These are phyloP conservation scores for Hormaphis cornu DNA, from an alignment of 1,140 invertebrate species.

Conservation along the genomic window DNA sequence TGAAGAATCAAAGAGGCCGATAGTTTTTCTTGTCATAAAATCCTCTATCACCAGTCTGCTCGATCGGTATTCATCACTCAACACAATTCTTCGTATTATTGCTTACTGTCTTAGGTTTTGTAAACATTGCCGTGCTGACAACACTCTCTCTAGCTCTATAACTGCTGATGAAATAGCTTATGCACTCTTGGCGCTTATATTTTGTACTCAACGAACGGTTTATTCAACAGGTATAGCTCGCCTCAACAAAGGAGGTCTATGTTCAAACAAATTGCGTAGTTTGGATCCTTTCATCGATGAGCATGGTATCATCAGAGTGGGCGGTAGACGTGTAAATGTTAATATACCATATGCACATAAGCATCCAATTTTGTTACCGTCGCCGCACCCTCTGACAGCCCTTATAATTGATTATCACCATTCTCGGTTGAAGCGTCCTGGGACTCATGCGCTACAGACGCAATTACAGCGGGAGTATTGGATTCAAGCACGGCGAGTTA, in stretches of 20 bases:
- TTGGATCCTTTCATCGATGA: constrained; percentile 14
- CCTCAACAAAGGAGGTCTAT: not conserved
- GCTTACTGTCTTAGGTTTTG: not conserved
- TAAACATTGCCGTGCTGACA: not conserved
- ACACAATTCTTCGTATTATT: not conserved
- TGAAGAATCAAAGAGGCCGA: not conserved
- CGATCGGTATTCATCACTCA: not conserved
- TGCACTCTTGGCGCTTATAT: not conserved
- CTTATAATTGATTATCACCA: constrained; percentile 14
- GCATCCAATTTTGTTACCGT: constrained; percentile 35
- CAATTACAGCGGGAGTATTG: constrained; percentile 20
- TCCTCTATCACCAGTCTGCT: not conserved
- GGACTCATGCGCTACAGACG: not conserved
- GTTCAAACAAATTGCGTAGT: not conserved
- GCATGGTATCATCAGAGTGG: constrained; percentile 34
- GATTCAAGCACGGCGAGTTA: not conserved
- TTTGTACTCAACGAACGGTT: not conserved
- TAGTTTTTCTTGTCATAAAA: not conserved
- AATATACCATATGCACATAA: constrained; percentile 9
- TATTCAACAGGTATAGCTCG: not conserved
- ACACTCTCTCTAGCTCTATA: not conserved
- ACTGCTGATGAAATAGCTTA: not conserved
- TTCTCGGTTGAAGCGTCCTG: not conserved
- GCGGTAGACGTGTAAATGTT: constrained; percentile 34
- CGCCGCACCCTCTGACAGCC: not conserved